Evolutionary conservation across 2,797 vertebrate species (phyloP).

Genomic region (Gymnocypris eckloni): DNA sequence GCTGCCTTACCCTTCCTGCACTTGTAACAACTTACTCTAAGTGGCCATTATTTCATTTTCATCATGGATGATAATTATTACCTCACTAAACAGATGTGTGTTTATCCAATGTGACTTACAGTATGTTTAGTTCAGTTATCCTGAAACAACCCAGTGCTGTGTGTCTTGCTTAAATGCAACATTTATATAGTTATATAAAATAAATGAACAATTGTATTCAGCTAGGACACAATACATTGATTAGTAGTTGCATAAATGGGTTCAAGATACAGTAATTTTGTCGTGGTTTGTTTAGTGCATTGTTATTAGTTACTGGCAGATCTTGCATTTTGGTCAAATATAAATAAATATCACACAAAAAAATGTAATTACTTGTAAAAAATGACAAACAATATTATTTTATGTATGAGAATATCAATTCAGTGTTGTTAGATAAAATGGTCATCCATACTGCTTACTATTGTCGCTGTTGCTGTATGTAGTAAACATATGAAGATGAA

Average conservation of each 20-base stretch:
- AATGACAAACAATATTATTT: not conserved
- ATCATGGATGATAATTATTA: not conserved
- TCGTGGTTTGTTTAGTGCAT: not conserved
- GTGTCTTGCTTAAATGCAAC: not conserved
- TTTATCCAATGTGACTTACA: not conserved
- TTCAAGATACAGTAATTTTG: not conserved
- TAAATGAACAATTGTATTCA: not conserved
- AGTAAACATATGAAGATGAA: not conserved
- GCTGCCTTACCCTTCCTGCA: slow-evolving; percentile 43
- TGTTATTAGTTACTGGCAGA: not conserved
- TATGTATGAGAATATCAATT: not conserved
- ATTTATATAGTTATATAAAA: not conserved
- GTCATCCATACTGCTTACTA: not conserved
- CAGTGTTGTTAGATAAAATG: not conserved
- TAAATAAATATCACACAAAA: not conserved
- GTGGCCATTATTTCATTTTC: not conserved
- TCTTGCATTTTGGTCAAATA: too few relatives aligned
- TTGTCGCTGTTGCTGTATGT: not conserved
- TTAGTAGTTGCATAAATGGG: not conserved
- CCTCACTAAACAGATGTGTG: not conserved
- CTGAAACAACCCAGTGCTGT: not conserved
- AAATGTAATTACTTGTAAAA: too few relatives aligned
- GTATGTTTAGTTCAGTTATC: not conserved
- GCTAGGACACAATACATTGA: not conserved
- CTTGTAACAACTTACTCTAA: not conserved